Base-by-base conservation (phyloP, 1,140 invertebrate species). In the Atta cephalotes region DNA sequence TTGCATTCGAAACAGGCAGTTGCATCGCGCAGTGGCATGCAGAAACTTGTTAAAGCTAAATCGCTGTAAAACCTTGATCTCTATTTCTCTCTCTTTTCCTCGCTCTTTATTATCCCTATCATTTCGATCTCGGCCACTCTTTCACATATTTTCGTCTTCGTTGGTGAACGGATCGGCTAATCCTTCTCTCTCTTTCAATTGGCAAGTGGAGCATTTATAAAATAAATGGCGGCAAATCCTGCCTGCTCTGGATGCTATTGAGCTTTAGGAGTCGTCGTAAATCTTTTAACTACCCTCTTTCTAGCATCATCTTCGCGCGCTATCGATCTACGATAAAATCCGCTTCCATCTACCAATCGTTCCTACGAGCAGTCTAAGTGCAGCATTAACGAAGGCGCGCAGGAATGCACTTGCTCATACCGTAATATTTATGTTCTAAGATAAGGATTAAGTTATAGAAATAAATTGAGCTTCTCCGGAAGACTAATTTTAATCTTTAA, bases 191-290 rank as follows among this genome's bases (percentile, higher is more conserved):
- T 65, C 56, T 58, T 58, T 12, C 35, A 85, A 6, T 63, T 62
- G 68, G 74, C 88, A 90, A 90, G 88, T 90, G 85, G 85, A 90
- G 89, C 88, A 87, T 80, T 85, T 90, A 87, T 87, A 90, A 90
- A 90, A 90, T 89, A 90, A 90, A 90, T 85, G 72, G 88, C 88
- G 53, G 66, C 79, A 80, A 90, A 90, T 88, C 89, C 80, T 74
- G 79, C 79, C 39, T 58, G 77, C 88, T 79, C n/a, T 65, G 89
- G 35, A 85, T 87, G 89, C 89, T 89, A 87, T 89, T 89, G 89
- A 90, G 89, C 89, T 90, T 87, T 90, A 84, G 56, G 76, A 89
- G 89, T 74, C 72, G 78, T 77, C 79, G 10, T 90, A 89, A 90
- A 87, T 72, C 74, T 89, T 87, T 87, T 74, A 62, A 74, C 9